These are phyloP conservation scores for Equus przewalskii DNA, from an alignment of 2,113 vertebrate genomes.

Conservation along the genomic window DNA sequence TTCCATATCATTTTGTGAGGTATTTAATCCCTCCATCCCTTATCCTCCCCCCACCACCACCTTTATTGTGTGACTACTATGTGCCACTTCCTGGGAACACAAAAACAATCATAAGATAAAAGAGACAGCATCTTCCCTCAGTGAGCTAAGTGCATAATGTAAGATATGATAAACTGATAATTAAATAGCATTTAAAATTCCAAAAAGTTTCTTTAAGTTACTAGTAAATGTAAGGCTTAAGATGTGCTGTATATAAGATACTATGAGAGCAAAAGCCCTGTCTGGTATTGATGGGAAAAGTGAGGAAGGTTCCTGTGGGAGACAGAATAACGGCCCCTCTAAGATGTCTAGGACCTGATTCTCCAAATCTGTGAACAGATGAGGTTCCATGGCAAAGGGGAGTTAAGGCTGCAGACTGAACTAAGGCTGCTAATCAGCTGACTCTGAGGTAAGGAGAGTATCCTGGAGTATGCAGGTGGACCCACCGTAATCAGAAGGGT, in stretches of 20 bases:
- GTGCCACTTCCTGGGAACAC: neutral
- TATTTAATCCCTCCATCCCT: neutral
- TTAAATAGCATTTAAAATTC: neutral
- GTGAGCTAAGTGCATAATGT: neutral
- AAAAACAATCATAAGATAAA: neutral
- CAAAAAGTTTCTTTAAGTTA: neutral
- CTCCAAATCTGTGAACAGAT: neutral
- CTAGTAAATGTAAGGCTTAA: neutral
- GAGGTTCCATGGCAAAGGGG: neutral
- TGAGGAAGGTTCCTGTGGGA: neutral
- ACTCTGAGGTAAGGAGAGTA: neutral
- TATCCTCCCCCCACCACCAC: no score
- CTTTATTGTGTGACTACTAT: neutral
- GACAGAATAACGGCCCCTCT: neutral
- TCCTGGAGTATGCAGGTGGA: no score
- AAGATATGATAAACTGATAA: neutral
- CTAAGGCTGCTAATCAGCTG: neutral
- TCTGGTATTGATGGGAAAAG: neutral
- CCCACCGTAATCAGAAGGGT: accelerated
- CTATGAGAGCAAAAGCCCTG: neutral
- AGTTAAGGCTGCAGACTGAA: neutral
- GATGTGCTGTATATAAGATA: neutral
- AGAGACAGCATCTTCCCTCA: neutral
- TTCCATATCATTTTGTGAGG: neutral
- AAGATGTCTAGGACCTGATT: neutral